These are phyloP conservation scores for Spea hammondii DNA, from an alignment of 2,797 vertebrate genomes.

Conservation along the genomic window DNA sequence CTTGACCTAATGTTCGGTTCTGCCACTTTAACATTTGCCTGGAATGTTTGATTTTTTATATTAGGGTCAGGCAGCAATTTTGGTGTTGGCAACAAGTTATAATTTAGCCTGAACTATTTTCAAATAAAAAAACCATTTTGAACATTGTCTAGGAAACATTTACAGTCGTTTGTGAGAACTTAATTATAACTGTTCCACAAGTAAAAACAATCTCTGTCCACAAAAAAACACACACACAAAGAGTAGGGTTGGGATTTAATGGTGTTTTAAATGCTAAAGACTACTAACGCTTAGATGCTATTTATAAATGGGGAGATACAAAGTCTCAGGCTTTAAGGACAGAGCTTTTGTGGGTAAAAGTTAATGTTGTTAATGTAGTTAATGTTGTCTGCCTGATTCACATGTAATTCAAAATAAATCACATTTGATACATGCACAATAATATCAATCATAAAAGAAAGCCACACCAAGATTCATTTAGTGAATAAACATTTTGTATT, in stretches of 20 bases:
- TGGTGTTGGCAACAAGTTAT: slow-evolving; percentile 18
- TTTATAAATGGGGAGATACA: slow-evolving; percentile 1
- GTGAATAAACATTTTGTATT: no score
- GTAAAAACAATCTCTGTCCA: slow-evolving; percentile 25
- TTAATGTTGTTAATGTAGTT: no score
- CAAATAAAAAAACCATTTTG: slow-evolving; percentile 2
- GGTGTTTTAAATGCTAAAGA: background rate
- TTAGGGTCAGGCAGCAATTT: slow-evolving; percentile 9
- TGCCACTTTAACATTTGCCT: no score
- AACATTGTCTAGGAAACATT: slow-evolving; percentile 9
- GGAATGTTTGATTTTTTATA: no score
- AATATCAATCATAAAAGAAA: no score
- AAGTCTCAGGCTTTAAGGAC: background rate
- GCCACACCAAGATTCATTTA: no score
- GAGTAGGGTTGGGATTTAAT: slow-evolving; percentile 2
- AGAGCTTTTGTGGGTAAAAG: background rate
- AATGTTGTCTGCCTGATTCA: no score
- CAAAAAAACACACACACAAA: slow-evolving; percentile 6
- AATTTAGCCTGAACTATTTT: slow-evolving; percentile 16
- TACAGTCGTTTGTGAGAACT: slow-evolving; percentile 35
- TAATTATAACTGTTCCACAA: slow-evolving; percentile 44
- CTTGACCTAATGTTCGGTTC: no score
- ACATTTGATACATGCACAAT: no score
- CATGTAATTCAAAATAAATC: no score
- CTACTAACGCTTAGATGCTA: slow-evolving; percentile 6